These are phyloP conservation scores for Conops quadrifasciatus DNA, from an alignment of 2,888 invertebrate species.

Conservation along the genomic window DNA sequence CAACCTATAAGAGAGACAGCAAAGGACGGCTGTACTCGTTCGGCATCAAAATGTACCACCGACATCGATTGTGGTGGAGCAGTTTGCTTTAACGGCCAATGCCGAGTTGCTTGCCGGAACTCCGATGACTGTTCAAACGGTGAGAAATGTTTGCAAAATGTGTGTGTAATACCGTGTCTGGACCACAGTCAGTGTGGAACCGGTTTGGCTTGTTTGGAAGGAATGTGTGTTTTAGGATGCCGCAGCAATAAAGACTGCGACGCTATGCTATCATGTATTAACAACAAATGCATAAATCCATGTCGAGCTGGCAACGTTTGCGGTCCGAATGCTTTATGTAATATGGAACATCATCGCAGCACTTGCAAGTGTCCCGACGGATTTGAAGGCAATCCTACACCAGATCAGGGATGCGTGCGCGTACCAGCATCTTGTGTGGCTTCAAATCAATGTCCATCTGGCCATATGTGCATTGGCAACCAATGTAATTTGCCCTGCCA, in stretches of 20 bases:
- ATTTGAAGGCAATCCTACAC: constrained; percentile 86
- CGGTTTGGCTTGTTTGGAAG: constrained; percentile 82
- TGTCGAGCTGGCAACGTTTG: constrained; percentile 80
- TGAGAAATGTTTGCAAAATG: constrained; percentile 80
- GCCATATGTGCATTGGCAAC: constrained; percentile 80
- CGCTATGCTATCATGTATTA: constrained; percentile 79
- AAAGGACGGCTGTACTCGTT: constrained; percentile 78
- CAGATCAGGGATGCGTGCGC: constrained; percentile 88
- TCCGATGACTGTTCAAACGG: constrained; percentile 80
- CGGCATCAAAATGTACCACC: constrained; percentile 71
- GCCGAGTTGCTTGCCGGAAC: constrained; percentile 81
- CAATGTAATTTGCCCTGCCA: constrained; percentile 82
- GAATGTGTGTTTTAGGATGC: constrained; percentile 84
- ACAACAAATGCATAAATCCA: constrained; percentile 85
- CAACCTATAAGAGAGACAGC: constrained; percentile 72
- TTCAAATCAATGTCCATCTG: constrained; percentile 77
- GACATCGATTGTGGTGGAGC: constrained; percentile 83
- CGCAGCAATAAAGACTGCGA: constrained; percentile 84
- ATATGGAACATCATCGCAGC: constrained; percentile 76
- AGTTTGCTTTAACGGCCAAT: constrained; percentile 83
- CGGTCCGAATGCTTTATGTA: constrained; percentile 85
- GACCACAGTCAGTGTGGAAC: constrained; percentile 82
- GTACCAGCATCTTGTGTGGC: constrained; percentile 75
- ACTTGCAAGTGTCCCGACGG: constrained; percentile 84
- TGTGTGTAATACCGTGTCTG: constrained; percentile 81